Percentiles rank a stretch among this genome's conserved stretches.
These are phyloP conservation scores for Gambusia affinis DNA, from an alignment of 2,113 vertebrate genomes.

Conservation along the genomic window DNA sequence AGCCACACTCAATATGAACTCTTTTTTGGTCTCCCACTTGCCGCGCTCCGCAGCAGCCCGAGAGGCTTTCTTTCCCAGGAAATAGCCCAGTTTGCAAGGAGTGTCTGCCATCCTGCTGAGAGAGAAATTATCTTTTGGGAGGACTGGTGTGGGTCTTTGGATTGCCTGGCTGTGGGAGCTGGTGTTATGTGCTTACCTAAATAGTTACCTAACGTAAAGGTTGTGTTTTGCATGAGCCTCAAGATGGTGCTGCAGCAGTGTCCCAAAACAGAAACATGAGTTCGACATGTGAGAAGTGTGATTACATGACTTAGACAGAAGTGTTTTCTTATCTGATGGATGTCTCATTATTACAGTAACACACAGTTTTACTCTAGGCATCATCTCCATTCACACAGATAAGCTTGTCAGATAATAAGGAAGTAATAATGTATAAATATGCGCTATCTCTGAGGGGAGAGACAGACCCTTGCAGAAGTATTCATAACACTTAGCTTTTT, in stretches of 20 bases:
- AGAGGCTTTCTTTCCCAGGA: conserved; percentile 10
- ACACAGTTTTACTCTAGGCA: background rate
- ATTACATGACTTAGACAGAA: background rate
- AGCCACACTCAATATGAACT: conserved; percentile 70
- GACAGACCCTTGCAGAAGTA: too few relatives aligned
- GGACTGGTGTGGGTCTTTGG: conserved; percentile 6
- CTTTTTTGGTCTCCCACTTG: conserved; percentile 67
- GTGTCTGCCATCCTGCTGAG: conserved; percentile 46
- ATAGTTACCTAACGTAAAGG: background rate
- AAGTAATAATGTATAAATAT: background rate
- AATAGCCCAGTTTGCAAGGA: conserved; percentile 3
- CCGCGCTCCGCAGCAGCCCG: conserved; percentile 49
- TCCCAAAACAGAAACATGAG: background rate
- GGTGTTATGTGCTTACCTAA: background rate
- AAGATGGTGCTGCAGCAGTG: background rate
- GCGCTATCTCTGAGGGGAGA: too few relatives aligned
- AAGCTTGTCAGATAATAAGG: background rate
- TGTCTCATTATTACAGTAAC: background rate
- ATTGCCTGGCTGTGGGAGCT: background rate
- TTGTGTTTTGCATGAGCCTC: background rate
- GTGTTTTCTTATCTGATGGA: background rate
- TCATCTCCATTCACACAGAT: background rate
- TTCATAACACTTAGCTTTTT: too few relatives aligned
- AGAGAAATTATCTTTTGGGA: background rate
- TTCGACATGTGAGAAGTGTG: background rate